Base-by-base conservation (phyloP, 2,888 invertebrate species). In the Yponomeuta evonymella region DNA sequence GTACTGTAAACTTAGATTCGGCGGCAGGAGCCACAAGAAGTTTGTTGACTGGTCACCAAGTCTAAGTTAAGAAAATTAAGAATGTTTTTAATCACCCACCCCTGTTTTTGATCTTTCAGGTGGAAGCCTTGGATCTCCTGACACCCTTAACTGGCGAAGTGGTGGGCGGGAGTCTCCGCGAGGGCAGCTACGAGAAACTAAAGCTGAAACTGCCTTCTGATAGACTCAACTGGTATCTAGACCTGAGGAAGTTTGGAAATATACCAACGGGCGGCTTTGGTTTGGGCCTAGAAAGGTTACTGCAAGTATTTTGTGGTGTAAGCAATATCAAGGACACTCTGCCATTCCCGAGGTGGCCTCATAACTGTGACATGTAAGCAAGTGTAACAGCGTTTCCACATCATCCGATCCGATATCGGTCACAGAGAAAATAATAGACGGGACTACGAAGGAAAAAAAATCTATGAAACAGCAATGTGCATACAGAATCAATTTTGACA, bases 261-360 rank as follows among this genome's bases (percentile, higher is more conserved):
- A 95, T 97, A 58, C 95, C 97, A 0, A 98, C 98, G 11, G 98
- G 96, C 29, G 99, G 99, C 1, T 99, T 97, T 88, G 99, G 99
- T 8, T 92, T 99, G 79, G 99, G 99, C 0, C 95, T 99, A 81
- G 99, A 99, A 83, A 94, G 99, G 77, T 95, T 96, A 77, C 84
- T 99, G 72, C 97, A 98, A 87, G 94, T 95, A 70, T 75, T 99
- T 58, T 94, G 98, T 63, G 95, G 96, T 70, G 94, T 98, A 63
- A 89, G 91, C 67, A 99, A 98, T 87, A 98, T 99, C 76, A 97
- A 97, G 85, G 99, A 99, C 83, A 95, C 96, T 5, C 94, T 98
- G 77, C 97, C 99, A 0, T 99, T 98, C 87, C 99, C 99, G 0
- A 93, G 99, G 74, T 97, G 97, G 96, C 96, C 97, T 12, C 97